Evolutionary conservation across 2,888 invertebrate genomes (phyloP).

Genomic region (Synanthedon tipuliformis): DNA sequence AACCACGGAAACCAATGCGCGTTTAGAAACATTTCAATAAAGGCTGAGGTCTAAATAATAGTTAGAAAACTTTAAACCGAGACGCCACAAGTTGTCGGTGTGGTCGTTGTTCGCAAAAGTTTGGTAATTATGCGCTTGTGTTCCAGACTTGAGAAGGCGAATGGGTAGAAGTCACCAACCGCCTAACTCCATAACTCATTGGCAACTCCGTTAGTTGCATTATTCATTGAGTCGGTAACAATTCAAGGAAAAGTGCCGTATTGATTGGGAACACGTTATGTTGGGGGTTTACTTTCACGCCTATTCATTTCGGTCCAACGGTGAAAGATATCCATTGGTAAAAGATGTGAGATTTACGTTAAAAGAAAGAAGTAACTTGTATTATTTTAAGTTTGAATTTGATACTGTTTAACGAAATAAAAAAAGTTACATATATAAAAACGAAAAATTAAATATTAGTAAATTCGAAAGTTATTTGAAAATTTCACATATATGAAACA

Average conservation of each 20-base stretch:
- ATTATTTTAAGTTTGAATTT: constrained; percentile 5
- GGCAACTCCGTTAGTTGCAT: constrained; percentile 4
- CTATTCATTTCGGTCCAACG: not conserved
- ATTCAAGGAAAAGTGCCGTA: not conserved
- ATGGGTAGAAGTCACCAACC: constrained; percentile 10
- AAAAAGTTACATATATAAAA: too few species aligned
- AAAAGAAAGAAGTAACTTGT: not conserved
- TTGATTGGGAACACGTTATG: not conserved
- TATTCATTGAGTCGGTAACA: constrained; percentile 9
- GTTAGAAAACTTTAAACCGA: not conserved
- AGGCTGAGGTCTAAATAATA: not conserved
- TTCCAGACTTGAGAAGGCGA: constrained; percentile 6
- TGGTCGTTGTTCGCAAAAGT: constrained; percentile 13
- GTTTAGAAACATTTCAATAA: not conserved
- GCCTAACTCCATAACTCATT: constrained; percentile 2
- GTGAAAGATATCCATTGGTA: not conserved
- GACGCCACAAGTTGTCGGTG: constrained; percentile 2
- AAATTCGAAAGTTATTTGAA: too few species aligned
- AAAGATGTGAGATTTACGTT: not conserved
- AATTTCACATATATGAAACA: too few species aligned
- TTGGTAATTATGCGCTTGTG: constrained; percentile 18
- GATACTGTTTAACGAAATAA: too few species aligned
- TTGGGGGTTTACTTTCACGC: not conserved
- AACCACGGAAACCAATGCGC: not conserved
- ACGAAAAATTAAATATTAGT: too few species aligned